Conservation (phyloP, 2,797 vertebrate genomes). For the Sebastolobus altivelis region DNA sequence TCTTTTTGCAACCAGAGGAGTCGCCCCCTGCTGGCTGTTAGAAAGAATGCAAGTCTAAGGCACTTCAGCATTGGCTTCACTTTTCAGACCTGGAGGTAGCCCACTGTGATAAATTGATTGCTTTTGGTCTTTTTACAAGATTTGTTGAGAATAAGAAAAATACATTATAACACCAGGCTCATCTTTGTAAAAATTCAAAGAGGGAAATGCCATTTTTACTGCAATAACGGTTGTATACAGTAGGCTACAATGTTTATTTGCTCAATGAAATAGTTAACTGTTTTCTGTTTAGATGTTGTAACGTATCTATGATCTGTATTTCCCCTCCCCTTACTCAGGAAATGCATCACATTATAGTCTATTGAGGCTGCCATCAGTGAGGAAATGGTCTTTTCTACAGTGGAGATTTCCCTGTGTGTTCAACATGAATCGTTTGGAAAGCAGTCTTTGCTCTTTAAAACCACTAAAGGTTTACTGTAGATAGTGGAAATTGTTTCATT, state of each 20-base stretch:
- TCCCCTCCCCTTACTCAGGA: background rate
- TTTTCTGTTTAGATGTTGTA: background rate
- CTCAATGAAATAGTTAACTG: background rate
- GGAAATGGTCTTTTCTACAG: background rate
- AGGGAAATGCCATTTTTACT: background rate
- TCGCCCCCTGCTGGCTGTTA: too few relatives aligned
- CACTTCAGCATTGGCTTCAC: too few relatives aligned
- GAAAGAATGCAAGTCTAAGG: too few relatives aligned
- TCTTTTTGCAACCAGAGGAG: too few relatives aligned
- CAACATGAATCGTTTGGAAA: background rate
- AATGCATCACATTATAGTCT: background rate
- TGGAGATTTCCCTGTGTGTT: background rate
- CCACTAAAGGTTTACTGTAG: background rate
- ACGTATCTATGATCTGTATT: background rate
- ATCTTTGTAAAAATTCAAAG: background rate
- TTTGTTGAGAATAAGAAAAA: too few relatives aligned
- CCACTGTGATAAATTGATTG: too few relatives aligned
- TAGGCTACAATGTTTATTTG: background rate
- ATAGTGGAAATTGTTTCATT: background rate
- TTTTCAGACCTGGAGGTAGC: too few relatives aligned
- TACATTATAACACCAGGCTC: too few relatives aligned
- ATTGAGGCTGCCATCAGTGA: background rate
- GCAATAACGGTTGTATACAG: background rate
- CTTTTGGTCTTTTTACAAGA: too few relatives aligned
- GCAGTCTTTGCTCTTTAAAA: background rate